Evolutionary conservation across 2,113 vertebrate species (phyloP), one percentile per base, ranked within the genome.

Genomic region (Melanotaenia duboulayi): DNA sequence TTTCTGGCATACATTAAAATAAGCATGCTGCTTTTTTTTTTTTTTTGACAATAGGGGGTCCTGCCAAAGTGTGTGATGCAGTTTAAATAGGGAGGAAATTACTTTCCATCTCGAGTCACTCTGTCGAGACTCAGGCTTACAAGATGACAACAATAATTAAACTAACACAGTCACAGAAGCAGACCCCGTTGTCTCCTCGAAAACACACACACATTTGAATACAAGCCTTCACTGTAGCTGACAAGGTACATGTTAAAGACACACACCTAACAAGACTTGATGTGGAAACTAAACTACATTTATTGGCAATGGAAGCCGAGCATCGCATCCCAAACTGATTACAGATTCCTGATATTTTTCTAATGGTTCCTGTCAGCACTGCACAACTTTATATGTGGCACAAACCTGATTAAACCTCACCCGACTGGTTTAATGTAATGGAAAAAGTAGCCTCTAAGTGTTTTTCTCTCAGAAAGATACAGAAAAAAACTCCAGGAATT

Each of bases 81-180:
- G 74, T 78, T 80, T 78, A 85, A 77, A 83, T 80, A 72, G 63
- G 55, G 25, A 85, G 82, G 76, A 88, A 88, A 89, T 88, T 17
- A 84, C 80, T 84, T 87, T 87, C 81, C 72, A 74, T 74, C 60
- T 76, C 32, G 52, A 79, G 70, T 74, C 66, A 62, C 74, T 77
- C 64, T 71, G 74, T 78, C n/a, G 56, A 55, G 61, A 23, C 65
- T 55, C 23, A 2, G 65, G 46, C 66, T 71, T 35, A 64, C 9
- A 16, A 81, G 78, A 86, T 85, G 88, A 91, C 87, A 91, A 81
- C 80, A 84, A 71, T 87, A 91, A 92, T 90, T 91, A 85, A 85
- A 88, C 71, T 82, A 80, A 85, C 80, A 81, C 76, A 81, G 71
- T 80, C 59, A 71, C 65, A 87, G 39, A 83, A 67, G 74, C 77